These are phyloP conservation scores for Danaus chrysippus DNA, from an alignment of 2,888 invertebrate species.

Conservation along the genomic window DNA sequence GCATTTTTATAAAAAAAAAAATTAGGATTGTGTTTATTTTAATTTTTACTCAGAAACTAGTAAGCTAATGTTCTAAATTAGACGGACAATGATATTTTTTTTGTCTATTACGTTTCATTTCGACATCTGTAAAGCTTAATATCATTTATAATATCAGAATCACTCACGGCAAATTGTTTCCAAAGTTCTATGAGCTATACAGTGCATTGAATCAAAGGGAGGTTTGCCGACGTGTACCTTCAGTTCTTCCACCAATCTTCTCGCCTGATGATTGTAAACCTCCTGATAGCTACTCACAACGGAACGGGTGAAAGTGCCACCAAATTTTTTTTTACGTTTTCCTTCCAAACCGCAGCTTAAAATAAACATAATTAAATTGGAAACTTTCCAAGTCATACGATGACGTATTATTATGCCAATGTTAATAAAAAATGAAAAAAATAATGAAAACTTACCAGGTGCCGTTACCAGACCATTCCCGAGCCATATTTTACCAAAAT, in stretches of 20 bases:
- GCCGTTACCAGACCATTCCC: constrained; percentile 60
- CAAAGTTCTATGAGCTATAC: constrained; percentile 48
- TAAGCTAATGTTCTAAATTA: too few relatives aligned
- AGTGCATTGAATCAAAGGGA: constrained; percentile 50
- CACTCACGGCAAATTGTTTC: constrained; percentile 60
- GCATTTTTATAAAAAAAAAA: too few relatives aligned
- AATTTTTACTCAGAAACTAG: too few relatives aligned
- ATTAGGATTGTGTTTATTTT: too few relatives aligned
- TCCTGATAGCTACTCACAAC: constrained; percentile 51
- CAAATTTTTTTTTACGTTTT: constrained; percentile 55
- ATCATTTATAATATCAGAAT: neutral
- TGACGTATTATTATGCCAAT: too few relatives aligned
- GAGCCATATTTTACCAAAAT: constrained; percentile 51
- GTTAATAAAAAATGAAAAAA: too few relatives aligned
- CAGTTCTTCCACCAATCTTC: constrained; percentile 40
- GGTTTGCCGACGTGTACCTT: constrained; percentile 39
- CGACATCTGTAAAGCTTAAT: too few relatives aligned
- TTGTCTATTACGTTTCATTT: too few relatives aligned
- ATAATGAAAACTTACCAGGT: constrained; percentile 40
- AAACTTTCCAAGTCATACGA: neutral
- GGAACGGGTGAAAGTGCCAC: constrained; percentile 46
- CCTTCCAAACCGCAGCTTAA: constrained; percentile 54
- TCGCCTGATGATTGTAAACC: constrained; percentile 52
- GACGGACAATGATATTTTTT: too few relatives aligned
- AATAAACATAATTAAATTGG: neutral